These are phyloP conservation scores for Liolophura sinensis DNA, from an alignment of 1,140 invertebrate genomes.

Conservation along the genomic window DNA sequence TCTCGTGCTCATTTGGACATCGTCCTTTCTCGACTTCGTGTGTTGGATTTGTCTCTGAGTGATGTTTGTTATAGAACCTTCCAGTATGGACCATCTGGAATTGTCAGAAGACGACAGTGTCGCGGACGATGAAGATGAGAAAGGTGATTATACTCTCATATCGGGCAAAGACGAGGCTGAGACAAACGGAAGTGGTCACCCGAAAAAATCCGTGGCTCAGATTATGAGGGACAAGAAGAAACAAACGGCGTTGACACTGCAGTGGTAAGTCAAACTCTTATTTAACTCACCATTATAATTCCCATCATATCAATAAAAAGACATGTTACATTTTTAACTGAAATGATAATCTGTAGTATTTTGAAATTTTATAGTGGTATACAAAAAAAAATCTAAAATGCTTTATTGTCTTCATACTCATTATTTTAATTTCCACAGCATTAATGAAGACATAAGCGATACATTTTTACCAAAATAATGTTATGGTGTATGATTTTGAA, in stretches of 20 bases:
- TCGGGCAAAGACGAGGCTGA: slow-evolving; percentile 15
- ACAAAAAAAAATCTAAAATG: not conserved
- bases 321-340: not conserved
- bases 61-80: too few species aligned
- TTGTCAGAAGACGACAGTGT: slow-evolving; percentile 40
- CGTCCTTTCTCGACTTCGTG: too few species aligned
- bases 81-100: slow-evolving; percentile 19
- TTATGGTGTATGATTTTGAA: too few species aligned
- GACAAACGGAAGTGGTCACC: slow-evolving; percentile 27
- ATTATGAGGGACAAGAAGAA: slow-evolving; percentile 56
- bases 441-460: too few species aligned
- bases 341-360: not conserved
- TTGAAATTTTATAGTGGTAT: not conserved
- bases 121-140: slow-evolving; percentile 37
- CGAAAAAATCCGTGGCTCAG: slow-evolving; percentile 53
- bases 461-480: too few species aligned
- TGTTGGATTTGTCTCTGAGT: too few species aligned
- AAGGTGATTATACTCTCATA: slow-evolving; percentile 11
- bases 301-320: not conserved
- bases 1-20: too few species aligned
- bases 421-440: too few species aligned
- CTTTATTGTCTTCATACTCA: too few species aligned
- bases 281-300: not conserved
- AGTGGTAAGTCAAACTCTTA: slow-evolving; percentile 37
- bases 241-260: slow-evolving; percentile 46